Conservation (phyloP, 2,888 invertebrate genomes). For the Hesperia comma region DNA sequence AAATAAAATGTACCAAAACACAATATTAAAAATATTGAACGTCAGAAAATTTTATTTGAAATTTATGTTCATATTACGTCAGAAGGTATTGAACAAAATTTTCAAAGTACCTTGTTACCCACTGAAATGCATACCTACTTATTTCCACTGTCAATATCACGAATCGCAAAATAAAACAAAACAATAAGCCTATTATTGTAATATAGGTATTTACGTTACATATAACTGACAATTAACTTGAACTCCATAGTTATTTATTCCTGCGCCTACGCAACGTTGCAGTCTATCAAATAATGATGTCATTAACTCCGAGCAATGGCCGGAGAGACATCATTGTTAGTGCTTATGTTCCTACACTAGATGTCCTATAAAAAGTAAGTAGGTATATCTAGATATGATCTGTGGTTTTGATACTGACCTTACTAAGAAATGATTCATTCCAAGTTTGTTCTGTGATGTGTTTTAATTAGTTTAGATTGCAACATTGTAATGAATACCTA, state of each 20-base stretch:
- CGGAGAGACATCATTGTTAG: constrained; percentile 13
- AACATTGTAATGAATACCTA: neutral
- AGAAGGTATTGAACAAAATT: too few species aligned
- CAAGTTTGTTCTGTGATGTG: neutral
- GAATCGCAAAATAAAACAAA: too few species aligned
- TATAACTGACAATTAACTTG: constrained; percentile 6
- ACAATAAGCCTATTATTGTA: too few species aligned
- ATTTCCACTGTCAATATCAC: too few species aligned
- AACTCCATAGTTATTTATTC: constrained; percentile 3
- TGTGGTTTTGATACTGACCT: constrained; percentile 8
- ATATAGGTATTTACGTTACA: too few species aligned
- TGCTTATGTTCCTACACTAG: neutral
- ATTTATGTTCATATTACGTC: too few species aligned
- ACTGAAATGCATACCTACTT: too few species aligned
- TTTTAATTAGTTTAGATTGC: neutral
- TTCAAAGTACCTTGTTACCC: too few species aligned
- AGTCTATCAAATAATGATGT: constrained; percentile 26
- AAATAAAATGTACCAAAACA: too few species aligned
- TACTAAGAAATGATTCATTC: neutral
- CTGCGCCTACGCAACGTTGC: constrained; percentile 26
- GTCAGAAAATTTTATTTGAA: too few species aligned
- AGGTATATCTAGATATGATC: neutral
- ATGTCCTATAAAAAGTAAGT: too few species aligned
- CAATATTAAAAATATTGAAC: too few species aligned
- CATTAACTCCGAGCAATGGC: constrained; percentile 21